These are phyloP conservation scores for Sycobia sp. DNA, from an alignment of 1,140 invertebrate genomes.

Conservation along the genomic window DNA sequence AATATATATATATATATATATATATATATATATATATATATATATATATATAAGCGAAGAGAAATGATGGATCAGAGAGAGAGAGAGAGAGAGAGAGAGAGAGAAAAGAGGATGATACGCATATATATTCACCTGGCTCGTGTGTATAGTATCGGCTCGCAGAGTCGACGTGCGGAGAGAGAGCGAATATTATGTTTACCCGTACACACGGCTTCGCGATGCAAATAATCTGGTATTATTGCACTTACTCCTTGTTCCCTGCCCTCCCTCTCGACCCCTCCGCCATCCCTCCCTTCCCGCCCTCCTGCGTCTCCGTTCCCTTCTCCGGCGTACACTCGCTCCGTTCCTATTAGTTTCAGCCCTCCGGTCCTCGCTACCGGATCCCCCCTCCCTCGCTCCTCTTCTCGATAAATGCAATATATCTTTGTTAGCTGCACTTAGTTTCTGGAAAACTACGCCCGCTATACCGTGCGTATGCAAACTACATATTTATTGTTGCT, in stretches of 20 bases:
- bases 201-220: constrained; percentile 61
- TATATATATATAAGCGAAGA: no score
- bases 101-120: constrained; percentile 18
- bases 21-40: no score
- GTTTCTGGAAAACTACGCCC: no score
- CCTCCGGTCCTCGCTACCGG: constrained; percentile 8
- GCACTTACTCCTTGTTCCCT: constrained; percentile 53
- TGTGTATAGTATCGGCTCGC: constrained; percentile 60
- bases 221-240: constrained; percentile 64
- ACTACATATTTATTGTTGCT: no score
- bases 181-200: constrained; percentile 63
- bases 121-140: constrained; percentile 50
- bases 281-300: constrained; percentile 22
- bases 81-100: constrained; percentile 22
- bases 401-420: no score
- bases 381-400: no score
- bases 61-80: not conserved
- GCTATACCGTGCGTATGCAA: no score
- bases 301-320: constrained; percentile 23
- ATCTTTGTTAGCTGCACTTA: no score
- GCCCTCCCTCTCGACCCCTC: constrained; percentile 35
- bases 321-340: constrained; percentile 3
- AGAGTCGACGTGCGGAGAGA: constrained; percentile 55
- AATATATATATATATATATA: no score
- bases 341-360: constrained; percentile 34